Conservation (phyloP, 2,113 vertebrate genomes). For the Uropsilus gracilis region DNA sequence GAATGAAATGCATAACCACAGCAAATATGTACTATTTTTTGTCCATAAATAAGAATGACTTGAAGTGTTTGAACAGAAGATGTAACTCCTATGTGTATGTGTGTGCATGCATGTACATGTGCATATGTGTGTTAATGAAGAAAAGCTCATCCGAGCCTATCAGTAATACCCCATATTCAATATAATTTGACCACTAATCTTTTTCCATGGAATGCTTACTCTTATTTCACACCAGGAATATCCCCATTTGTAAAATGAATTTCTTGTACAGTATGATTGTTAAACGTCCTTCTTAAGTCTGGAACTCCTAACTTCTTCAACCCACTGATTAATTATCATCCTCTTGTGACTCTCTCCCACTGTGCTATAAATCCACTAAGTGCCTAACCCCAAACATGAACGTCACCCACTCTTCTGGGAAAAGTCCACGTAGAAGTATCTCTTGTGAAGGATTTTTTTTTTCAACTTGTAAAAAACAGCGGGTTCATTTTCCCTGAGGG, state of each 20-base stretch:
- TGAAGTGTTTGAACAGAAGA: neutral
- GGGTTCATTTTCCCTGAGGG: constrained; percentile 24
- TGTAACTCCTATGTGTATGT: neutral
- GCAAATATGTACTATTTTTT: neutral
- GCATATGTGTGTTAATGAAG: neutral
- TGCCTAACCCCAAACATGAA: constrained; percentile 22
- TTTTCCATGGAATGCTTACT: neutral
- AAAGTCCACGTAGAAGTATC: constrained; percentile 2
- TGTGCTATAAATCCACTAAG: neutral
- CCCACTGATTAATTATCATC: neutral
- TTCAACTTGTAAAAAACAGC: constrained; percentile 50
- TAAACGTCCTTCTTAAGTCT: neutral
- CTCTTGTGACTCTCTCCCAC: neutral
- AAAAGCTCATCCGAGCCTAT: neutral
- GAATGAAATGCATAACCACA: neutral
- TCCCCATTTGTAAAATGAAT: neutral
- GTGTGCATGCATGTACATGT: neutral
- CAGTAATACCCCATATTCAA: neutral
- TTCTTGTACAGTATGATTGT: neutral
- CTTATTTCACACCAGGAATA: constrained; percentile 9
- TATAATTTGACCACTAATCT: neutral
- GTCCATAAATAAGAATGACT: neutral
- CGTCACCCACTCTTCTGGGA: constrained; percentile 15
- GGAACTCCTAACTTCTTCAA: neutral
- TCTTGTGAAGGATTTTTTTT: neutral